Evolutionary conservation across 2,888 invertebrate species (phyloP).

Genomic region (Keiferia lycopersicella): DNA sequence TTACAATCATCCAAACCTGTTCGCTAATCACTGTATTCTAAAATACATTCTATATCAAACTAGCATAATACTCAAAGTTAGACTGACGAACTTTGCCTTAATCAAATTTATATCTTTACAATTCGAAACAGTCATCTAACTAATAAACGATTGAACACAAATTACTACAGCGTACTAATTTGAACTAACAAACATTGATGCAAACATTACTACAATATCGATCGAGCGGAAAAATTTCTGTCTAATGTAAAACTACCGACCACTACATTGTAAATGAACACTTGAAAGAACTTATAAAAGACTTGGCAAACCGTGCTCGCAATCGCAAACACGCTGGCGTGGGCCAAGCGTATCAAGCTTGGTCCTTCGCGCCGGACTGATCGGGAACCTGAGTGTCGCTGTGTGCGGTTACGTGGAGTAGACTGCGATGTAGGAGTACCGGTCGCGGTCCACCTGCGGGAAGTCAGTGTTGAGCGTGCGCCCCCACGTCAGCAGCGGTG

Average conservation of each 20-base stretch:
- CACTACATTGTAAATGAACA: constrained; percentile 27
- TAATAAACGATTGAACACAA: constrained; percentile 13
- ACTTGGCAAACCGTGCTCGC: too few relatives aligned
- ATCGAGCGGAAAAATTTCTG: constrained; percentile 20
- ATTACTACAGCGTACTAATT: constrained; percentile 10
- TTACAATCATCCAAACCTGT: constrained; percentile 5
- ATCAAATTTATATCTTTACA: neutral
- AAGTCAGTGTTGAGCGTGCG: constrained; percentile 74
- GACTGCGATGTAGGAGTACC: constrained; percentile 67
- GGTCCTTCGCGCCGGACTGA: constrained; percentile 26
- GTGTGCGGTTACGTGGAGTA: constrained; percentile 44
- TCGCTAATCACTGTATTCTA: constrained; percentile 15
- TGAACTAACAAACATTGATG: constrained; percentile 5
- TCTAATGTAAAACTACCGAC: constrained; percentile 14
- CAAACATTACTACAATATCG: neutral
- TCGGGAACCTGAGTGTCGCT: neutral
- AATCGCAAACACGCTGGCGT: neutral
- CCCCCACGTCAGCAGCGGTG: constrained; percentile 75
- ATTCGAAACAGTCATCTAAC: neutral
- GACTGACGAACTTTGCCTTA: constrained; percentile 10
- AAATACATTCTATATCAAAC: constrained; percentile 1
- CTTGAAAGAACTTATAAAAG: constrained; percentile 20
- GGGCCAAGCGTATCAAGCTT: constrained; percentile 16
- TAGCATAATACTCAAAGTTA: constrained; percentile 16
- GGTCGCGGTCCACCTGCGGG: constrained; percentile 52